phyloP scores from a whole-genome alignment of 2,113 vertebrate species.

The Miniopterus natalensis region DNA sequence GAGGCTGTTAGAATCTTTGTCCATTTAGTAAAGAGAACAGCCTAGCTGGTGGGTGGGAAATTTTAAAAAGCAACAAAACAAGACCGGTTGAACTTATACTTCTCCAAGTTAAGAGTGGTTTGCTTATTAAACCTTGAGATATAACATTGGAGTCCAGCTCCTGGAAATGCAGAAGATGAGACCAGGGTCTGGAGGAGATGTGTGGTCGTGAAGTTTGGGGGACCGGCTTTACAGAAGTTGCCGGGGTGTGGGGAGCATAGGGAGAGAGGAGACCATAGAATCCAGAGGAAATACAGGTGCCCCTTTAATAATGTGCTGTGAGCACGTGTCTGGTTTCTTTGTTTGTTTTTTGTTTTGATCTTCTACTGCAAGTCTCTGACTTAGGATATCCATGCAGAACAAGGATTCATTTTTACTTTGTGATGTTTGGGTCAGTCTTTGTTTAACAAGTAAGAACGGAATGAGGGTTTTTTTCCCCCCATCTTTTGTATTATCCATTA shows the following conservation, averaged over 20 bases:
- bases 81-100: not conserved
- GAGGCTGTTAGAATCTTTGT: not conserved
- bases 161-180: accelerated
- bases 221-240: not conserved
- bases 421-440: not conserved
- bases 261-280: not conserved
- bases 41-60: not conserved
- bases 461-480: not conserved
- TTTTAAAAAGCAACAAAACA: not conserved
- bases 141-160: not conserved
- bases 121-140: not conserved
- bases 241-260: not conserved
- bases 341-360: not conserved
- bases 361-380: not conserved
- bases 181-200: not conserved
- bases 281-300: not conserved
- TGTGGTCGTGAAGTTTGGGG: no score
- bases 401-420: not conserved
- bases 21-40: not conserved
- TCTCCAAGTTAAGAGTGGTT: not conserved
- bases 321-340: not conserved
- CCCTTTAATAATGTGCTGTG: not conserved
- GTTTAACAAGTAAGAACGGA: not conserved
- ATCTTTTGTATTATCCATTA: not conserved
- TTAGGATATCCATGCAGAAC: not conserved